Base-by-base conservation (phyloP, 2,888 invertebrate genomes). In the Adelognathus sp. region DNA sequence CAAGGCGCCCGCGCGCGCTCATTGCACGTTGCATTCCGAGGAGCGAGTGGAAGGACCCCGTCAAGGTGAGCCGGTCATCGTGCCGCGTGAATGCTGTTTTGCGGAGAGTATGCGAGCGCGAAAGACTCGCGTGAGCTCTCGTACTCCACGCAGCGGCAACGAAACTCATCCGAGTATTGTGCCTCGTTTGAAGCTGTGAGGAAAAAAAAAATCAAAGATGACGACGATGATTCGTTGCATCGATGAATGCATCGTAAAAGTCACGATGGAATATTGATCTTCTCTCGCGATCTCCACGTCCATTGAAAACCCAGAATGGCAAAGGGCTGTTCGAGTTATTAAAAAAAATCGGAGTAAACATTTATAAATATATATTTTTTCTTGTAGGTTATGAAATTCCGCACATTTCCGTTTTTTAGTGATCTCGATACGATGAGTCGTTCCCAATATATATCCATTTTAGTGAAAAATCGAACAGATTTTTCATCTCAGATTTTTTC, bases 31-130 rank as follows among this genome's bases (percentile, higher is more conserved):
- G 88, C 89, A 89, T 89, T 89, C 89, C 88, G 82, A 84, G 83
- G 86, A 76, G 79, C 84, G 88, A 89, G 89, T 89, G 89, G 89
- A 89, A 89, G 86, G 89, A 89, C 89, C 89, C 86, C 90, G 88
- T 86, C 89, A 89, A 89, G 89, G 89, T 86, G 88, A 89, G 89
- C 89, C 84, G 83, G 89, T 89, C 87, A 83, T 84, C 82, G 82
- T 76, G 84, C 83, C 73, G 64, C 69, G 80, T 82, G 83, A 80
- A 81, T 85, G 85, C 82, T 77, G 83, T 81, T 81, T 82, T 70
- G 67, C 79, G 52, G 66, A 77, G 78, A 71, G 78, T 64, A 74
- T 74, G 50, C 39, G 71, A 60, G 69, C 72, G 82, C 73, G 73
- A 80, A 79, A 75, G 76, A 21, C 50, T 50, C 80, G 83, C 74